Base-by-base conservation (phyloP, 2,113 vertebrate genomes). In the Colaptes auratus region DNA sequence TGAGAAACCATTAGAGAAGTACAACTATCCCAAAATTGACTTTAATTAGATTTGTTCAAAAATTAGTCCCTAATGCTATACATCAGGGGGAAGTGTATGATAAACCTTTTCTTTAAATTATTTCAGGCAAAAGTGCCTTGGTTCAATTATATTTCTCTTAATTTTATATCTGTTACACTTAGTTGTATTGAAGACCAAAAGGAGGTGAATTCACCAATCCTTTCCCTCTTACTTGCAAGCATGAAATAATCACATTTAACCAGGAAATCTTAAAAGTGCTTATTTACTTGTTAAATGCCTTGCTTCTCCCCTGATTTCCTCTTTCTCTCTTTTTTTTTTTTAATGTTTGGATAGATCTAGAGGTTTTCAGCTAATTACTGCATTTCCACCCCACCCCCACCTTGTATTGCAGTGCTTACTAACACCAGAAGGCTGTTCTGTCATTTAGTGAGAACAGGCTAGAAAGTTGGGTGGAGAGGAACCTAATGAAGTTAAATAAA, bases 1-100 rank as follows among this genome's bases (percentile, higher is more conserved):
- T 93, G 61, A 78, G 61, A 95, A 96, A 91, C 60, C 91, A 80
- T 86, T 92, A 83, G 36, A 92, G 33, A 91, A 82, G 25, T 88
- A 77, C 72, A 36, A 86, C 79, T 83, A 44, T 71, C 56, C 85
- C 8, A 30, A 89, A 86, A 86, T 28, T 92, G 33, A 75, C 31
- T 92, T 88, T 72, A 86, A 93, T 92, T 74, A 81, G 65, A 78
- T 95, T 86, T 67, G 50, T 86, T 86, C 6, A 83, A 88, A 96
- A 86, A 86, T 77, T 67, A 90, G 28, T 67, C 69, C 81, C 15
- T 89, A 58, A 88, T 89, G 74, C 10, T 19, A 61, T 46, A 44
- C 12, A 74, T 1, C 0, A 8, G 10, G 15, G 36, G 50, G 24
- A 91, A 20, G 25, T 42, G 13, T 88, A 55, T 76, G 56, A 73